A percentile compares a stretch with the other conserved stretches of the same genome.
Conservation (phyloP, 2,888 invertebrate species). For the Pollenia labialis region DNA sequence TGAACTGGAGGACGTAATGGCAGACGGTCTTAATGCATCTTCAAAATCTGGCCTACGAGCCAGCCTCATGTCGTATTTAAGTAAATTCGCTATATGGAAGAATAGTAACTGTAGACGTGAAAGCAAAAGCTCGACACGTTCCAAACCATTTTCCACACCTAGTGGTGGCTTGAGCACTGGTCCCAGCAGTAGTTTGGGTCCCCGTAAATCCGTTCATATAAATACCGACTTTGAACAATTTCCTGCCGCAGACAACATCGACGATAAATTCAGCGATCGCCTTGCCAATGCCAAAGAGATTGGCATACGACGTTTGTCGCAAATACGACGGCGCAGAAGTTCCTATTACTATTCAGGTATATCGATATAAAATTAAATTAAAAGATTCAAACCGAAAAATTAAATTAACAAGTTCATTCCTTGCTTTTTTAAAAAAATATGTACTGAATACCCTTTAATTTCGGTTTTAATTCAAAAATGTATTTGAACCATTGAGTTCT, state of each 20-base stretch:
- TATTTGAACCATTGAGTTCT: too few species aligned
- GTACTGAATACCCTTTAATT: too few species aligned
- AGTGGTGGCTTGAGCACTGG: slow-evolving; percentile 57
- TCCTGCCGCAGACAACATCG: slow-evolving; percentile 71
- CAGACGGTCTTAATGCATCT: slow-evolving; percentile 64
- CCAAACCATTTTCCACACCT: slow-evolving; percentile 68
- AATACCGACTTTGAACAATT: slow-evolving; percentile 75
- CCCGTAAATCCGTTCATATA: slow-evolving; percentile 71
- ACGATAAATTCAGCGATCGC: slow-evolving; percentile 67
- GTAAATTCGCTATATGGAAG: slow-evolving; percentile 79
- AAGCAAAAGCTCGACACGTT: slow-evolving; percentile 71
- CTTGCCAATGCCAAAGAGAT: slow-evolving; percentile 69
- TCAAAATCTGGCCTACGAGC: slow-evolving; percentile 75
- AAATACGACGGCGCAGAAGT: slow-evolving; percentile 81
- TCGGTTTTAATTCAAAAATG: too few species aligned
- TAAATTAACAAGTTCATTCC: too few species aligned
- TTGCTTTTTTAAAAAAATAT: too few species aligned
- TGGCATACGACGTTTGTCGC: slow-evolving; percentile 80
- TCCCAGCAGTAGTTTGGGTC: slow-evolving; percentile 58
- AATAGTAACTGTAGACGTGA: slow-evolving; percentile 73
- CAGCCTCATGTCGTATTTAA: slow-evolving; percentile 78
- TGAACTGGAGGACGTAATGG: slow-evolving; percentile 56
- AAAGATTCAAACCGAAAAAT: too few species aligned
- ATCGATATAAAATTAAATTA: slow-evolving; percentile 6
- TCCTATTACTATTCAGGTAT: slow-evolving; percentile 84